Percentiles rank a stretch among this genome's conserved stretches.
Evolutionary conservation across 2,797 vertebrate genomes (phyloP).

Genomic region (Triplophysa bombifrons): DNA sequence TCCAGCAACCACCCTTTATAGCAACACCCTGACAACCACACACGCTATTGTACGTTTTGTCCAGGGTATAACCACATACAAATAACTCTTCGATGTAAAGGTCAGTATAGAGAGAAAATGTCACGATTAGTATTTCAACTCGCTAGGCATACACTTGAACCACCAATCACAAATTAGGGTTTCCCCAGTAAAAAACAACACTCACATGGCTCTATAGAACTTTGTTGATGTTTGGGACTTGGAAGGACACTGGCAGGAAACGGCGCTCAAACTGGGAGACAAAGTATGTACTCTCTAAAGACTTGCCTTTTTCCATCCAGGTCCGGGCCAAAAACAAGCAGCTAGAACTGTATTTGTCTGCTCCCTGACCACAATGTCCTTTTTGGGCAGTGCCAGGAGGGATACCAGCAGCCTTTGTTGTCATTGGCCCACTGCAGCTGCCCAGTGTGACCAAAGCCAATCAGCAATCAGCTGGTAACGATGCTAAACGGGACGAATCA

Average conservation of each 20-base stretch:
- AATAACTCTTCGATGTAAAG: neutral
- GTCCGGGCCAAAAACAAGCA: conserved; percentile 44
- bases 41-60: neutral
- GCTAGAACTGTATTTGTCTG: conserved; percentile 34
- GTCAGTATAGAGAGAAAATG: conserved; percentile 4
- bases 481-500: conserved; percentile 38
- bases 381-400: conserved; percentile 35
- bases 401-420: conserved; percentile 27
- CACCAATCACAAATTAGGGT: conserved; percentile 9
- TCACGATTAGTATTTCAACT: neutral
- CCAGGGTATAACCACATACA: too few relatives aligned
- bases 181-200: conserved; percentile 8
- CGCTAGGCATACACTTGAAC: neutral
- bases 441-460: conserved; percentile 46
- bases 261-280: conserved; percentile 39
- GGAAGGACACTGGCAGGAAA: conserved; percentile 45
- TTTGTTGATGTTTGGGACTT: conserved; percentile 36
- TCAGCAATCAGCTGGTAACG: conserved; percentile 46
- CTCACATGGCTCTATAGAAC: conserved; percentile 31
- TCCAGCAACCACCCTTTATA: neutral
- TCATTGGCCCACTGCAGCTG: conserved; percentile 50
- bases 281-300: conserved; percentile 44
- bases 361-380: conserved; percentile 33
- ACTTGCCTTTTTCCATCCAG: conserved; percentile 42
- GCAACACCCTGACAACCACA: neutral